Base-by-base conservation (phyloP, 2,113 vertebrate species). In the Siniperca chuatsi region DNA sequence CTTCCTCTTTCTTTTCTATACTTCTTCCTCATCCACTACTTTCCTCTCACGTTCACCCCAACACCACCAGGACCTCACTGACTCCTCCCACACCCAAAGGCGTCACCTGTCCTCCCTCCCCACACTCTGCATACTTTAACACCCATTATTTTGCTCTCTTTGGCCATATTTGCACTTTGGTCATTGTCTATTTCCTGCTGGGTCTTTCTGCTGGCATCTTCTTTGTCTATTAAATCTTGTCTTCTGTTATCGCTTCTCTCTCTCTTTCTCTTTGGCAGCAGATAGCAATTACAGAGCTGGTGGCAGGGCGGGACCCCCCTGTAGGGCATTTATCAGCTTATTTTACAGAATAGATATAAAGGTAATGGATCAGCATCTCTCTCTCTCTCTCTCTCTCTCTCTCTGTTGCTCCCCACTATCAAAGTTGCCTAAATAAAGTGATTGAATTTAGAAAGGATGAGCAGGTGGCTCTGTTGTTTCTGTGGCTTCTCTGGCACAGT, bases 401-500 rank as follows among this genome's bases (percentile, higher is more conserved):
- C 55, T 9, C 6, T 8, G 40, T 37, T 37, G 40, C 42, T 44
- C 42, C 9, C 80, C 67, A 60, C 75, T 54, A 83, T 91, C 81
- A 93, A 86, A 87, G 87, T 80, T 82, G 80, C 66, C 62, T 89
- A 88, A 92, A 77, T 78, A 70, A 87, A 91, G 86, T 85, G 91
- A 92, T 91, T 89, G 87, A 80, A 90, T 92, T 93, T 86, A 87
- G n/a, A 89, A 78, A 87, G 77, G 69, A 82, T 87, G 92, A 94
- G 89, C 93, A 94, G 92, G 93, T 95, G 93, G 88, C 82, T 86
- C 60, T 89, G 90, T 87, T 91, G 86, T 91, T 90, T 84, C 71
- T 52, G 64, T 84, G 90, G 75, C 79, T 61, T 87, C 68, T 81
- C 89, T 94, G 94, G 92, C 92, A 84, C 84, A 1, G 1, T 82